phyloP scores from a whole-genome alignment of 1,140 invertebrate genomes.

The Galleria mellonella region DNA sequence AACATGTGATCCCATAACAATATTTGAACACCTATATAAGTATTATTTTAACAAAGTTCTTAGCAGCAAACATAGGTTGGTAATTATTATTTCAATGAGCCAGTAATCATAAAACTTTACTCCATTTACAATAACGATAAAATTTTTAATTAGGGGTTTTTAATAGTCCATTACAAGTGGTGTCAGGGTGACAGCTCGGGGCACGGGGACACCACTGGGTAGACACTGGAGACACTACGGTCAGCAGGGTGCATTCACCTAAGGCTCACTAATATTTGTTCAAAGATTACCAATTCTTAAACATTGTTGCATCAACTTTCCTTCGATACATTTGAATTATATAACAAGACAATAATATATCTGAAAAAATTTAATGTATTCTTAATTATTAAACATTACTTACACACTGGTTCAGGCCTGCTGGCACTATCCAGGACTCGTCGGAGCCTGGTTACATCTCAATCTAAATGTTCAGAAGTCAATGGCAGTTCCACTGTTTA shows the following conservation, averaged over 20 bases:
- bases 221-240: slow-evolving; percentile 39
- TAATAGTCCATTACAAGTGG: slow-evolving; percentile 33
- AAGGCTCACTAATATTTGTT: slow-evolving; percentile 62
- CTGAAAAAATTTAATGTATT: slow-evolving; percentile 72
- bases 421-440: slow-evolving; percentile 36
- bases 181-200: slow-evolving; percentile 10
- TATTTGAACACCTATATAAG: slow-evolving; percentile 71
- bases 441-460: slow-evolving; percentile 35
- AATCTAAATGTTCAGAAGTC: slow-evolving; percentile 57
- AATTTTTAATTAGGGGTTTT: slow-evolving; percentile 54
- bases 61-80: slow-evolving; percentile 62
- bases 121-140: slow-evolving; percentile 68
- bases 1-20: slow-evolving; percentile 71
- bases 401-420: slow-evolving; percentile 65
- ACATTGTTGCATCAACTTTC: slow-evolving; percentile 50
- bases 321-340: slow-evolving; percentile 68
- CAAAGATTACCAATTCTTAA: slow-evolving; percentile 50
- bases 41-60: slow-evolving; percentile 63
- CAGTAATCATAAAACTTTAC: slow-evolving; percentile 64
- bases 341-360: slow-evolving; percentile 74
- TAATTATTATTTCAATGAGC: slow-evolving; percentile 65
- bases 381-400: slow-evolving; percentile 70
- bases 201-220: slow-evolving; percentile 12
- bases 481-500: slow-evolving; percentile 2
- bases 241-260: slow-evolving; percentile 51